Evolutionary conservation across 2,888 invertebrate species (phyloP).

Genomic region (Dinocampus coccinellae): DNA sequence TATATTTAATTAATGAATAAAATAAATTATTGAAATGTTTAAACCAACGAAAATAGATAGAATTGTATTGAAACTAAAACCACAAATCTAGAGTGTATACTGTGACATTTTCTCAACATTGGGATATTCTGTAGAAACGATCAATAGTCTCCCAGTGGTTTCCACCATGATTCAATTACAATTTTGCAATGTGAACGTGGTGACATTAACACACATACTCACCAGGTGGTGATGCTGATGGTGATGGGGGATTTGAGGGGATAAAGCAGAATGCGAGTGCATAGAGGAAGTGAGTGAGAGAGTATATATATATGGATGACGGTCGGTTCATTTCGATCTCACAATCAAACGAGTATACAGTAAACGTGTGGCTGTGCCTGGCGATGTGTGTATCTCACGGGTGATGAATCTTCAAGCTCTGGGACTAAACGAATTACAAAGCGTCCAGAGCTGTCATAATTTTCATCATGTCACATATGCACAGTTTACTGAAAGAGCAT

Average conservation of each 20-base stretch:
- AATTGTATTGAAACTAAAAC: background rate
- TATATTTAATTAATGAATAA: background rate
- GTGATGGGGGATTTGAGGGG: background rate
- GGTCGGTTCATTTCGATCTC: conserved; percentile 28
- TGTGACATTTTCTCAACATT: conserved; percentile 27
- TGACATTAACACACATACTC: conserved; percentile 45
- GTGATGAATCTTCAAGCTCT: conserved; percentile 50
- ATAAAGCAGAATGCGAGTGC: background rate
- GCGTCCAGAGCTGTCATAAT: conserved; percentile 4
- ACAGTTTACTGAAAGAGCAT: conserved; percentile 6
- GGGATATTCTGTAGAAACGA: conserved; percentile 43
- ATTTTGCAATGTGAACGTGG: conserved; percentile 49
- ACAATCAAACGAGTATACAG: conserved; percentile 30
- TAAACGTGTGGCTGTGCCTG: conserved; percentile 28
- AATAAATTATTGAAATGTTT: background rate
- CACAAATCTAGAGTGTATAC: background rate
- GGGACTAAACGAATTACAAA: conserved; percentile 36
- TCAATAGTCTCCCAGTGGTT: conserved; percentile 49
- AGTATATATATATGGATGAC: background rate
- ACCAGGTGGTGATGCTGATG: conserved; percentile 1
- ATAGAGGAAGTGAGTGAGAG: background rate
- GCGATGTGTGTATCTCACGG: conserved; percentile 41
- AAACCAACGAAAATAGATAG: background rate
- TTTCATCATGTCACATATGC: background rate
- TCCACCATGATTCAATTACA: conserved; percentile 54